Evolutionary conservation across 2,888 invertebrate genomes (phyloP), one percentile per base, ranked within the genome.

Genomic region (Heliconius cydno): DNA sequence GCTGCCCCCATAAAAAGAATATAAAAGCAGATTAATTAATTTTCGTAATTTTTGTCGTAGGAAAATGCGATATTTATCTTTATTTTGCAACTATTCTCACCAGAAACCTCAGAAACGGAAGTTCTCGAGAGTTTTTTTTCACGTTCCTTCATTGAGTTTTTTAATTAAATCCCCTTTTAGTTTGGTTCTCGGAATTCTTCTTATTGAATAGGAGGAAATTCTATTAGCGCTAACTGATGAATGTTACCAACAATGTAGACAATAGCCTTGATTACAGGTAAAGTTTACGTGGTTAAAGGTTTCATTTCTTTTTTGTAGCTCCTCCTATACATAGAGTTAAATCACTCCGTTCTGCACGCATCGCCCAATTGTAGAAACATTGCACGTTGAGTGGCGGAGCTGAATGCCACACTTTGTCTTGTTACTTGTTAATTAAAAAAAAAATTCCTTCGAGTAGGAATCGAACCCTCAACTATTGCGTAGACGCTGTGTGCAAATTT

Each of bases 161-260:
- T 80, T 80, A 80, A 80, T 80, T 80, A 80, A 80, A 80, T 80
- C 80, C 63, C 66, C 34, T 70, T 52, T 71, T 57, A 71, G 71
- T 78, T 78, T 67, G 76, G 76, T 38, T 60, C 57, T 34, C 57
- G 60, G 57, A 73, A 60, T 73, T 73, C 73, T 34, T 73, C 57
- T 73, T 73, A 34, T 73, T 73, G 57, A 73, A 73, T 60, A 19
- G n/a, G 1, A 57, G 73, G 60, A 73, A 71, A 77, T 77, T 77
- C 77, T 77, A 72, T 77, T 77, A 77, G 77, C 63, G 77, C 77
- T 72, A 46, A 77, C 71, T 63, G 77, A 70, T 72, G 46, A 72
- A 70, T 71, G 70, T 72, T 77, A 41, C n/a, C 46, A 77, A 73
- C 73, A 73, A 73, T 73, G 34, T 60, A 38, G 73, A 60, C 34